Percentiles rank a stretch among this genome's conserved stretches.
Evolutionary conservation across 2,888 invertebrate species (phyloP).

Genomic region (Ryuthela nishihirai): DNA sequence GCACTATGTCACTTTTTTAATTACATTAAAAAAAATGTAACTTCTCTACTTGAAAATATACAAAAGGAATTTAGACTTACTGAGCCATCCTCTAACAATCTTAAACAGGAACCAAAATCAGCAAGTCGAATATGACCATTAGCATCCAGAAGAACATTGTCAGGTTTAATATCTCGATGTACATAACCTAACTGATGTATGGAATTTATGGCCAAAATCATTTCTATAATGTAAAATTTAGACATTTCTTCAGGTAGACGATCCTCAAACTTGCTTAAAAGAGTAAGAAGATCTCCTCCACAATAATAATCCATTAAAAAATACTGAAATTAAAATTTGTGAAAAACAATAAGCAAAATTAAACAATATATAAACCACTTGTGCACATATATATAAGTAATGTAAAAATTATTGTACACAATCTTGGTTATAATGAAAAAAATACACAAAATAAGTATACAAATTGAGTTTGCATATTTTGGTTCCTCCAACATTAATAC

Average conservation of each 20-base stretch:
- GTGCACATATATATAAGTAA: neutral
- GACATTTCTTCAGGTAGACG: conserved; percentile 98
- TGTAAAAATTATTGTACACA: neutral
- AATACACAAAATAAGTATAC: too few relatives aligned
- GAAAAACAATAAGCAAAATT: neutral
- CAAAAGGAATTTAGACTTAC: too few relatives aligned
- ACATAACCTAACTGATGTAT: conserved; percentile 95
- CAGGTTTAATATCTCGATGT: conserved; percentile 91
- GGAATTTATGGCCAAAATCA: conserved; percentile 96
- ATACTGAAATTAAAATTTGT: conserved; percentile 58
- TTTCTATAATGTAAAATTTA: conserved; percentile 95
- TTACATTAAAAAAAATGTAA: too few relatives aligned
- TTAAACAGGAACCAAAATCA: conserved; percentile 90
- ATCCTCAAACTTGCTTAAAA: conserved; percentile 97
- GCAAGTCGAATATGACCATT: conserved; percentile 96
- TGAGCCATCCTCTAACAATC: conserved; percentile 33
- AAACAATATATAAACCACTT: too few relatives aligned
- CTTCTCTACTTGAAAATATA: too few relatives aligned
- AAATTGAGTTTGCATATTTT: too few relatives aligned
- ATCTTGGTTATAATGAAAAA: too few relatives aligned
- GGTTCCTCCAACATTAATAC: too few relatives aligned
- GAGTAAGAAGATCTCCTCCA: conserved; percentile 85
- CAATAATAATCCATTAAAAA: conserved; percentile 99
- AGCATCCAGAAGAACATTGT: conserved; percentile 93
- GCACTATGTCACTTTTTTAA: too few relatives aligned